A percentile compares a stretch with the other conserved stretches of the same genome.
Conservation (phyloP, 1,140 invertebrate species). For the Anastrepha obliqua region DNA sequence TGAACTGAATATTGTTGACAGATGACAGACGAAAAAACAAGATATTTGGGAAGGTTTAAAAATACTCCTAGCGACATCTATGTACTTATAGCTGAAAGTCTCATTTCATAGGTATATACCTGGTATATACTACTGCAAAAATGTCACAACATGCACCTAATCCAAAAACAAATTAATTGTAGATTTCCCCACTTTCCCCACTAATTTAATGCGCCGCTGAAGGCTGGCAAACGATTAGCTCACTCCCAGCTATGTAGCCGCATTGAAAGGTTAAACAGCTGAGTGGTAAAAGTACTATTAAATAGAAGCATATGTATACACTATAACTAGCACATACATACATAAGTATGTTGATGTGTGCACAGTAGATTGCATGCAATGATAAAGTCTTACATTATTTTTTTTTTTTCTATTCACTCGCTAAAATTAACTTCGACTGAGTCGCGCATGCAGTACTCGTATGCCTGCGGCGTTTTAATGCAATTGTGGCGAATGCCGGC, state of each 20-base stretch:
- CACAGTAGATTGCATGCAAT: not conserved
- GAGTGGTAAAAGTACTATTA: slow-evolving; percentile 4
- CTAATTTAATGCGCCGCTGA: slow-evolving; percentile 1
- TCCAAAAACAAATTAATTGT: no score
- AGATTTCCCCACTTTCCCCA: no score
- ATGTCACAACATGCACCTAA: no score
- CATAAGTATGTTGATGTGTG: not conserved
- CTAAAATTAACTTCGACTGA: slow-evolving; percentile 19
- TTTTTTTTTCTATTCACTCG: slow-evolving; percentile 4
- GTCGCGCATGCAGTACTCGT: not conserved
- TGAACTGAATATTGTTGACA: no score
- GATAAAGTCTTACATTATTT: not conserved
- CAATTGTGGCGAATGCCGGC: slow-evolving; percentile 31
- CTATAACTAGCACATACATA: not conserved
- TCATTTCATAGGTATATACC: no score
- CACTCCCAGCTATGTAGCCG: not conserved
- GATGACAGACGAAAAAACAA: no score
- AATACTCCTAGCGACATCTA: no score
- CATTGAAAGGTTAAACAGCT: slow-evolving; percentile 24
- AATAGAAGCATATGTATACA: not conserved
- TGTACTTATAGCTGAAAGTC: no score
- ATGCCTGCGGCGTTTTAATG: not conserved
- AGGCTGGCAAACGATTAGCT: not conserved
- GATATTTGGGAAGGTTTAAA: no score
- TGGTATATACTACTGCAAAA: no score